Conservation (phyloP, 1,140 invertebrate species). For the Protaetia brevitarsis region DNA sequence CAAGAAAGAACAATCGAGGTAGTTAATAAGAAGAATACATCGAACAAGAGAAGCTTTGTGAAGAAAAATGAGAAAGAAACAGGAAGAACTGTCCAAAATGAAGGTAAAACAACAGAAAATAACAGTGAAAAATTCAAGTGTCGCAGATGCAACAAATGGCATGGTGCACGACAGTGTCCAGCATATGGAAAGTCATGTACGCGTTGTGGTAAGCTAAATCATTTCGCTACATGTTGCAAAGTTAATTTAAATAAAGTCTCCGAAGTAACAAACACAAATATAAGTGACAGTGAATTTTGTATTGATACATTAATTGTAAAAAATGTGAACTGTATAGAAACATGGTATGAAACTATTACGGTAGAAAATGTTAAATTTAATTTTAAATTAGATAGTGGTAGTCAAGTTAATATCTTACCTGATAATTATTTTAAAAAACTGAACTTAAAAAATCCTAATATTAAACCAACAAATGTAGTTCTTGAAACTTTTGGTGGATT, state of each 20-base stretch:
- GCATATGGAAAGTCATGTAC: conserved; percentile 22
- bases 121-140: conserved; percentile 17
- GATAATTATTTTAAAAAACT: not conserved
- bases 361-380: too few relatives aligned
- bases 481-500: conserved; percentile 18
- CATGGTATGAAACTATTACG: too few relatives aligned
- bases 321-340: too few relatives aligned
- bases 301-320: too few relatives aligned
- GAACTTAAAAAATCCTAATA: not conserved
- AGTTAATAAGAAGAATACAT: conserved; percentile 16
- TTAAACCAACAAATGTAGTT: not conserved
- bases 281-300: too few relatives aligned
- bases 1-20: conserved; percentile 17
- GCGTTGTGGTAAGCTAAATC: conserved; percentile 22
- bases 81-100: too few relatives aligned
- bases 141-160: conserved; percentile 22
- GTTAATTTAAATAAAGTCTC: too few relatives aligned
- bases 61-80: too few relatives aligned
- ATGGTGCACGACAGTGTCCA: conserved; percentile 14
- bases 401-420: too few relatives aligned
- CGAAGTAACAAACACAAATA: too few relatives aligned
- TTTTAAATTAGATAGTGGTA: too few relatives aligned
- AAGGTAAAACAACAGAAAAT: not conserved
- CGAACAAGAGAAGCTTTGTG: not conserved
- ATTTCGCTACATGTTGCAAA: not conserved